phyloP scores from a whole-genome alignment of 1,140 invertebrate species.

The Nymphalis io region DNA sequence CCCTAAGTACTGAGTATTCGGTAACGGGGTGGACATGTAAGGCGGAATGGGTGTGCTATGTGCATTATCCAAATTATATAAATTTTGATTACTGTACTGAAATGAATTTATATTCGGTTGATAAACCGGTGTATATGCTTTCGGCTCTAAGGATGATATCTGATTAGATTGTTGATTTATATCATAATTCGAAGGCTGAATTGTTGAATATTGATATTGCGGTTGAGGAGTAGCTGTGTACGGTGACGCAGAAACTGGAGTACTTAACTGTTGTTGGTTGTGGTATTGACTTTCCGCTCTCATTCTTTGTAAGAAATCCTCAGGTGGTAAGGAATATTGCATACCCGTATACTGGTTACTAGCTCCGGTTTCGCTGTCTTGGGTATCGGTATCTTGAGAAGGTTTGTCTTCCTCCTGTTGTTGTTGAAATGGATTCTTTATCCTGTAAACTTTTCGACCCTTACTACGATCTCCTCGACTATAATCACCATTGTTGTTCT shows the following conservation, averaged over 20 bases:
- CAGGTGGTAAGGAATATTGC: constrained; percentile 76
- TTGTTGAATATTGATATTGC: constrained; percentile 66
- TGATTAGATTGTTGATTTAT: constrained; percentile 59
- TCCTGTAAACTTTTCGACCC: constrained; percentile 66
- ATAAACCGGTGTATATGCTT: constrained; percentile 55
- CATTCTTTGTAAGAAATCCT: constrained; percentile 74
- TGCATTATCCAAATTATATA: constrained; percentile 49
- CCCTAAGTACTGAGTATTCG: constrained; percentile 64
- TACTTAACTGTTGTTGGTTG: constrained; percentile 60
- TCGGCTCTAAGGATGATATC: constrained; percentile 56
- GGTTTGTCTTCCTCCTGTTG: constrained; percentile 48
- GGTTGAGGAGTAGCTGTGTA: constrained; percentile 72
- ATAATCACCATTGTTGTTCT: constrained; percentile 61
- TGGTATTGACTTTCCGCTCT: constrained; percentile 66
- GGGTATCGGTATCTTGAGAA: constrained; percentile 45
- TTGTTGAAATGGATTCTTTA: constrained; percentile 74
- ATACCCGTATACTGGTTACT: constrained; percentile 76
- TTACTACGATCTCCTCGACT: constrained; percentile 52
- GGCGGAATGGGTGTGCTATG: constrained; percentile 67
- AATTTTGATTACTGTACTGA: constrained; percentile 58
- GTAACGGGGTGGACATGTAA: constrained; percentile 62
- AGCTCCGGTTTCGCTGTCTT: constrained; percentile 69
- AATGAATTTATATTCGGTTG: constrained; percentile 55
- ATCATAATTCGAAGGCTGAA: constrained; percentile 55
- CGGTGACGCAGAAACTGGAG: constrained; percentile 53